Percentiles rank a stretch among this genome's conserved stretches.
Evolutionary conservation across 2,797 vertebrate species (phyloP).

Genomic region (Xenentodon cancila): DNA sequence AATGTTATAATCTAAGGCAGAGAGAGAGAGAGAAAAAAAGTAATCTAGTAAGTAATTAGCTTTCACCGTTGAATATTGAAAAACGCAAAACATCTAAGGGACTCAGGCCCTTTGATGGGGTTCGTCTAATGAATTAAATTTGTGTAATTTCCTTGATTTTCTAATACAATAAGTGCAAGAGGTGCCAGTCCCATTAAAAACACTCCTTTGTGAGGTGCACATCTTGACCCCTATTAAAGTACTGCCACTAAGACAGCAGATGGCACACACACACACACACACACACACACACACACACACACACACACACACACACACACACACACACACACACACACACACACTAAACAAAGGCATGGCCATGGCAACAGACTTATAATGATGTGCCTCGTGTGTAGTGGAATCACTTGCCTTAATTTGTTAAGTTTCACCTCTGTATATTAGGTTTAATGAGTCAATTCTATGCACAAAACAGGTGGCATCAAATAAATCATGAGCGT

Average conservation of each 20-base stretch:
- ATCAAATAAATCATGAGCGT: constrained; percentile 71
- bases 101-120: constrained; percentile 7
- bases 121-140: constrained; percentile 50
- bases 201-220: constrained; percentile 72
- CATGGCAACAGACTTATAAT: constrained; percentile 83
- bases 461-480: constrained; percentile 76
- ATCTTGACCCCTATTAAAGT: constrained; percentile 84
- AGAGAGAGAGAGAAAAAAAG: too few species aligned
- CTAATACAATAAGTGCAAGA: constrained; percentile 69
- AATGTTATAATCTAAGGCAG: neutral
- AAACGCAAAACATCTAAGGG: constrained; percentile 9
- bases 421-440: constrained; percentile 83
- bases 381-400: constrained; percentile 74
- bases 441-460: constrained; percentile 82
- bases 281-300: too few species aligned
- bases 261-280: constrained; percentile 58
- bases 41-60: constrained; percentile 3
- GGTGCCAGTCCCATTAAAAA: constrained; percentile 72
- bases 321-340: constrained; percentile 27
- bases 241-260: constrained; percentile 80
- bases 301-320: constrained; percentile 10
- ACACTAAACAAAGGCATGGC: constrained; percentile 67
- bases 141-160: constrained; percentile 74
- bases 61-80: constrained; percentile 30
- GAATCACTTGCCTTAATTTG: constrained; percentile 86